Evolutionary conservation across 2,113 vertebrate genomes (phyloP).

Genomic region (Numida meleagris): DNA sequence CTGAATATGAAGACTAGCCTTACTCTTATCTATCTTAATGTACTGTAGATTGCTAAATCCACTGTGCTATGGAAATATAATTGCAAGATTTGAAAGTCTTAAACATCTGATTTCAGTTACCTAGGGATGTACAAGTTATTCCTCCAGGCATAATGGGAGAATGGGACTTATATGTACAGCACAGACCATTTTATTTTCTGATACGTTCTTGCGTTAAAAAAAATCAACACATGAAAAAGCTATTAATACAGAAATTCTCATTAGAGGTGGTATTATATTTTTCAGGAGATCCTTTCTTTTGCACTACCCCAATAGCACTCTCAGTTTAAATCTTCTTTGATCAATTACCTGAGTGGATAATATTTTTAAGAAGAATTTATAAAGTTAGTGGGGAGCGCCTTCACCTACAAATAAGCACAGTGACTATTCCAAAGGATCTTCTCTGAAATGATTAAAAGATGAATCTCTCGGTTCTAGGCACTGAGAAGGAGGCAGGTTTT

Average conservation of each 20-base stretch:
- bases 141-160: neutral
- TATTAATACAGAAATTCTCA: neutral
- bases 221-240: neutral
- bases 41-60: neutral
- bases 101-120: neutral
- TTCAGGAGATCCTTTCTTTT: neutral
- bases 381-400: neutral
- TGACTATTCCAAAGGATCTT: neutral
- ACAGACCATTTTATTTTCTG: neutral
- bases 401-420: neutral
- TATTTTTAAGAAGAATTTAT: neutral
- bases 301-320: neutral
- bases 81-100: neutral
- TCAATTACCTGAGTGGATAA: neutral
- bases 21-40: neutral
- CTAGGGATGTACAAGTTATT: neutral
- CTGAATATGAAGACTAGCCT: neutral
- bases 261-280: neutral
- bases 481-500: neutral
- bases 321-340: neutral
- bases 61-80: neutral
- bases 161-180: neutral
- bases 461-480: neutral
- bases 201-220: neutral
- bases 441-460: neutral